These are phyloP conservation scores for Simalia tracyae DNA, from an alignment of 2,797 vertebrate species.

Conservation along the genomic window DNA sequence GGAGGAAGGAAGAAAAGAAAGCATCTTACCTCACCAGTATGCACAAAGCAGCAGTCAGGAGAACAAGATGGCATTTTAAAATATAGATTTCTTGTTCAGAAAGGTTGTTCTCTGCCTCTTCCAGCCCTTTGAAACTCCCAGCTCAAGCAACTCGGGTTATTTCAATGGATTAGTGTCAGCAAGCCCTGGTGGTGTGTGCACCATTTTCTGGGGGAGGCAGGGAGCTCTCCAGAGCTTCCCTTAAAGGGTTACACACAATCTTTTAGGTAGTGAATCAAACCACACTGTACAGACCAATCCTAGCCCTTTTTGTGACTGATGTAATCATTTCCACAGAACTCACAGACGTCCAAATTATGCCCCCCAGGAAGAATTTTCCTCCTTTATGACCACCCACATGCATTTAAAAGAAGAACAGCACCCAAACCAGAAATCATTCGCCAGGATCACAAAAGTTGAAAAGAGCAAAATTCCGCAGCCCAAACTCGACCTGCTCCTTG, in stretches of 20 bases:
- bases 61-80: constrained; percentile 90
- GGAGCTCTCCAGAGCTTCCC: constrained; percentile 80
- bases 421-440: not conserved
- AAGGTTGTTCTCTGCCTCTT: constrained; percentile 61
- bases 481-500: constrained; percentile 49
- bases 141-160: constrained; percentile 52
- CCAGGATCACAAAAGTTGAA: constrained; percentile 36
- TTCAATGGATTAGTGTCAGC: constrained; percentile 64
- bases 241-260: constrained; percentile 87
- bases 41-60: constrained; percentile 85
- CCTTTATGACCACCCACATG: constrained; percentile 19
- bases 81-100: constrained; percentile 73
- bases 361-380: constrained; percentile 38
- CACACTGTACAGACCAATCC: constrained; percentile 86
- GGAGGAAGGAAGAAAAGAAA: not conserved
- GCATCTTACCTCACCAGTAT: constrained; percentile 83
- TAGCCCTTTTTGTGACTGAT: constrained; percentile 84
- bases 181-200: constrained; percentile 71
- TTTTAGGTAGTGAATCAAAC: constrained; percentile 90
- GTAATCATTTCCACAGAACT: constrained; percentile 85
- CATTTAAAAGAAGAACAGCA: not conserved
- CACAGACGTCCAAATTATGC: constrained; percentile 69
- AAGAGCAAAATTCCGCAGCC: constrained; percentile 28
- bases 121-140: constrained; percentile 62
- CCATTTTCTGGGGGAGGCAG: constrained; percentile 79